Conservation (phyloP, 2,797 vertebrate species). For the Parambassis ranga region DNA sequence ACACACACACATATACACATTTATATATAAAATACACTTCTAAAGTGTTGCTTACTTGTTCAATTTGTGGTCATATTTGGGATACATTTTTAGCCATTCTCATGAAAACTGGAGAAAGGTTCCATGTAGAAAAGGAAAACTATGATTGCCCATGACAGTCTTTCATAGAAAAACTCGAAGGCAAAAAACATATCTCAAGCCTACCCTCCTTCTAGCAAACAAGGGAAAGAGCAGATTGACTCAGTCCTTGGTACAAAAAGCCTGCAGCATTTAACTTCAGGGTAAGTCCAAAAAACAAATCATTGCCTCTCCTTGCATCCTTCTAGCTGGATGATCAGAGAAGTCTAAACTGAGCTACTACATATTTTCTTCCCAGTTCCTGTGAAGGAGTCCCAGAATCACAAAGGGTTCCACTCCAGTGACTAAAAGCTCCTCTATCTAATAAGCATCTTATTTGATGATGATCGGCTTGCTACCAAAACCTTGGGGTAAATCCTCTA, state of each 20-base stretch:
- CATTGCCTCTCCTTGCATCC: constrained; percentile 11
- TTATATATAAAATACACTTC: constrained; percentile 84
- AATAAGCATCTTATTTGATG: constrained; percentile 20
- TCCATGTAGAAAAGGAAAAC: constrained; percentile 72
- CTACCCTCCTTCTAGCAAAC: constrained; percentile 66
- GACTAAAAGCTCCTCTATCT: constrained; percentile 4
- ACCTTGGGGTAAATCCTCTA: neutral
- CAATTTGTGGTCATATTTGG: constrained; percentile 61
- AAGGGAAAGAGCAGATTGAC: constrained; percentile 46
- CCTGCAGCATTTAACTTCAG: constrained; percentile 43
- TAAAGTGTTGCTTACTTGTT: constrained; percentile 75
- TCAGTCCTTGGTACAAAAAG: constrained; percentile 53
- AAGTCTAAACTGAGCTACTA: constrained; percentile 28
- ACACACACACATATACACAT: constrained; percentile 80
- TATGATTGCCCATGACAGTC: constrained; percentile 70
- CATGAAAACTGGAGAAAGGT: constrained; percentile 70
- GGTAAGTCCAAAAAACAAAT: constrained; percentile 8
- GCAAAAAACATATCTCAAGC: constrained; percentile 69
- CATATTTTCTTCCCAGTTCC: constrained; percentile 10
- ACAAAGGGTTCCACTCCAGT: neutral
- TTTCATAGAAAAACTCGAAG: constrained; percentile 86
- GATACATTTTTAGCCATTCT: constrained; percentile 53
- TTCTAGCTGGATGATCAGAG: constrained; percentile 12
- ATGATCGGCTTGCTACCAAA: constrained; percentile 10
- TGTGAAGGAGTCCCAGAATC: constrained; percentile 2